Base-by-base conservation (phyloP, 2,888 invertebrate species). In the Tholera decimalis region DNA sequence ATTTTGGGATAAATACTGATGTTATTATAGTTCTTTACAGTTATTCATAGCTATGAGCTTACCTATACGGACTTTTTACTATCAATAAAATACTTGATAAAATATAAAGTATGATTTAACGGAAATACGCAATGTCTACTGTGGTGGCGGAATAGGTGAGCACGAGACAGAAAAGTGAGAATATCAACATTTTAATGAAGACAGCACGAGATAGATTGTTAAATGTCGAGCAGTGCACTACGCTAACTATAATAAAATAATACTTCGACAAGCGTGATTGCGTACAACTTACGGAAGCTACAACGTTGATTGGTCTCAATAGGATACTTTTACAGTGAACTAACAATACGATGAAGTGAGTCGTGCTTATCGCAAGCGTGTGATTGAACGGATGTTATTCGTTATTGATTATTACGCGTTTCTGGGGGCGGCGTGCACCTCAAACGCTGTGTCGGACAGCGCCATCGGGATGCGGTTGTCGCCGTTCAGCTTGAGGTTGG, bases 401-500 rank as follows among this genome's bases (percentile, higher is more conserved):
- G 78, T 65, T 68, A 80, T 78, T 84, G 81, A 83, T 89, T 88
- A 89, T 95, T 95, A 95, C 95, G 94, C 92, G 87, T 94, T 89
- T 93, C 94, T 93, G 85, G 94, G 91, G 88, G 95, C 94, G 83
- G 94, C 93, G 88, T 93, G 95, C 89, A 95, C 94, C 90, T 95
- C 95, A 87, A 95, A 95, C 85, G 95, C 95, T 46, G 95, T 95
- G 89, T 95, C 95, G 59, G 95, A 95, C 85, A 95, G 88, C 88
- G 95, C 95, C 91, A 95, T 82, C 71, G 95, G 95, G 89, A 95
- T 95, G 87, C 95, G 95, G 87, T 93, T 94, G 83, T 95, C 95
- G 59, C 95, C 95, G 75, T 82, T 91, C 91, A 95, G 90, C 89
- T 94, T 94, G 89, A 95, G 85, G 88, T 95, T 95, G 72, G 95